Percentiles rank a stretch among this genome's conserved stretches.
These are phyloP conservation scores for Holothuria glaberrima DNA, from an alignment of 35 echinoderm and acorn worm genomes.

Conservation along the genomic window DNA sequence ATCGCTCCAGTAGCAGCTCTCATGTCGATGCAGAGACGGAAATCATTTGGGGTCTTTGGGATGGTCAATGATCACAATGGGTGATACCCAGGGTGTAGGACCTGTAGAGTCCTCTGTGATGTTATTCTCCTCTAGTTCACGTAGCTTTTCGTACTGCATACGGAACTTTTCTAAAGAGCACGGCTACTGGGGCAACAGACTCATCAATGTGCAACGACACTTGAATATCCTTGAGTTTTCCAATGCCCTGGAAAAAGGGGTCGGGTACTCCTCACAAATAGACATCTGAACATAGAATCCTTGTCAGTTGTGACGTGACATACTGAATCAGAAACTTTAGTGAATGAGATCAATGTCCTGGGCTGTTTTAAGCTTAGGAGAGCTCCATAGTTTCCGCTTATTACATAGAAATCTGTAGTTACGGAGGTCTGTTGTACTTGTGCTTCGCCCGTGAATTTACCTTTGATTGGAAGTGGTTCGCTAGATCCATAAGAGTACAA, in stretches of 20 bases:
- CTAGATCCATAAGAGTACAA: background rate
- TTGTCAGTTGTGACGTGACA: background rate
- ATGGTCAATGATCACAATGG: slow-evolving; percentile 57
- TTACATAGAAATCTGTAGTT: slow-evolving; percentile 12
- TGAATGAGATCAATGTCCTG: slow-evolving; percentile 21
- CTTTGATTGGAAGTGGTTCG: background rate
- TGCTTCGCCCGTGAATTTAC: background rate
- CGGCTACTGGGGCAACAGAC: slow-evolving; percentile 45
- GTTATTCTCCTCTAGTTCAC: slow-evolving; percentile 33
- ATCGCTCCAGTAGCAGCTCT: slow-evolving; percentile 72
- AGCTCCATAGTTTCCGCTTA: background rate
- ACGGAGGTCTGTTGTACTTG: background rate
- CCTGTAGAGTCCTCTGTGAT: slow-evolving; percentile 50
- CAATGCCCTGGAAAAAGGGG: slow-evolving; percentile 51
- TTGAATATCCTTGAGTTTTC: slow-evolving; percentile 54
- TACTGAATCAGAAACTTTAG: slow-evolving; percentile 26
- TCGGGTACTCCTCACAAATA: slow-evolving; percentile 13
- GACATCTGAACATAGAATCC: background rate
- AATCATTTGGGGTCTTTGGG: slow-evolving; percentile 54
- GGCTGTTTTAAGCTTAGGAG: slow-evolving; percentile 30
- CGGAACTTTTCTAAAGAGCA: slow-evolving; percentile 37
- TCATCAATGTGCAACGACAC: slow-evolving; percentile 57
- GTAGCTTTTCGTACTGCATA: slow-evolving; percentile 51
- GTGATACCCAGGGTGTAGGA: slow-evolving; percentile 72
- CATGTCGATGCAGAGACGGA: slow-evolving; percentile 77